Evolutionary conservation across 2,113 vertebrate genomes (phyloP), one percentile per base, ranked within the genome.

Genomic region (Podocnemis expansa): DNA sequence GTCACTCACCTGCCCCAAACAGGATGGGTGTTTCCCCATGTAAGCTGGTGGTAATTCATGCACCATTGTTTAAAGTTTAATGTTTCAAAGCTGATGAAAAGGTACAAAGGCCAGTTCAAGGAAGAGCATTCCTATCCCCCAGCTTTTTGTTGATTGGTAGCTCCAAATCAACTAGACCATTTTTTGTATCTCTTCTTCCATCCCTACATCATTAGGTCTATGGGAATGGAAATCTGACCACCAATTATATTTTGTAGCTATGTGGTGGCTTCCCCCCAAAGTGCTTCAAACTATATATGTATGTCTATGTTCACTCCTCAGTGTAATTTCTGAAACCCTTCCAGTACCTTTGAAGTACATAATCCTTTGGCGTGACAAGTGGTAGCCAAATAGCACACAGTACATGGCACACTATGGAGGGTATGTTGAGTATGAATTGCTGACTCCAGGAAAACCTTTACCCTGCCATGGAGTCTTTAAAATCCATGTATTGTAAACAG

Each of bases 11-110:
- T 75, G 9, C 43, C 87, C 58, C 21, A 47, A 34, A 51, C 87
- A 92, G 25, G 17, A 83, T 60, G 29, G 54, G 31, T 8, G 16
- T 54, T 27, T 86, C 80, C 3, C 58, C 38, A 27, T 29, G 67
- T 84, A 54, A 43, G 19, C 22, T 21, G 29, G 4, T 17, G 9
- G 63, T 27, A 41, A 43, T 67, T 85, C 0, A 0, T 70, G 2
- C 21, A 31, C 34, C 10, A 3, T 24, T 51, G 38, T 87, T 90
- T 38, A 49, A 34, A 29, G 27, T 56, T 87, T 76, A 56, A 49
- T 45, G 19, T 27, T 60, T 51, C 51, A 60, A 79, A 80, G 43
- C 54, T 70, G 12, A 80, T 76, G 58, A 88, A 70, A 80, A 88
- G 75, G 3, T n/a, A 2, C 31, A n/a, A 56, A 14, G 54, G 75